Conservation (phyloP, 2,113 vertebrate genomes). For the Mesocricetus auratus region DNA sequence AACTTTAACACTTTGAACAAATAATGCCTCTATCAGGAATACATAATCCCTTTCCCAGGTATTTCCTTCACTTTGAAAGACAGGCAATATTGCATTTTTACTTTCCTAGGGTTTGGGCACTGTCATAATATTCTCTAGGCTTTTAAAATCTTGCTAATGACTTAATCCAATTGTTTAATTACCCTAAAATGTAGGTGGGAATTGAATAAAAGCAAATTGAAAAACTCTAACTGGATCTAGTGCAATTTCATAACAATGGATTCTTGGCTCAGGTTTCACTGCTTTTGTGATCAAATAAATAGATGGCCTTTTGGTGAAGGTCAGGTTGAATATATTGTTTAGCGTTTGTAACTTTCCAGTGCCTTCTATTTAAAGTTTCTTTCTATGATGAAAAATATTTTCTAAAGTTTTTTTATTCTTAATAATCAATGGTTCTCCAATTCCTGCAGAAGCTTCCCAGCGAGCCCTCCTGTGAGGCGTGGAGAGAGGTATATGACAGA, state of each 20-base stretch:
- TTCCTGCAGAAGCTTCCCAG: neutral
- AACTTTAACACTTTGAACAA: slow-evolving; percentile 47
- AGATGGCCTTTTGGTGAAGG: slow-evolving; percentile 51
- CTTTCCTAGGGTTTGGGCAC: slow-evolving; percentile 17
- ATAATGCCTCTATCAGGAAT: neutral
- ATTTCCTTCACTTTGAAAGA: slow-evolving; percentile 49
- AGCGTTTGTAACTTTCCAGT: slow-evolving; percentile 28
- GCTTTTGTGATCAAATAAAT: slow-evolving; percentile 49
- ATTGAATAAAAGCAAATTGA: slow-evolving; percentile 41
- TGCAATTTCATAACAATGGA: slow-evolving; percentile 26
- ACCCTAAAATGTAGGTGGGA: slow-evolving; percentile 37
- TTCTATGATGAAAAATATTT: slow-evolving; percentile 13
- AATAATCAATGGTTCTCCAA: slow-evolving; percentile 14
- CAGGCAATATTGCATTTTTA: slow-evolving; percentile 1
- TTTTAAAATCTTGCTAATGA: slow-evolving; percentile 61
- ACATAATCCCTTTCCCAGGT: neutral
- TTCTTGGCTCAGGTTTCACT: slow-evolving; percentile 46
- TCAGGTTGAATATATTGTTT: slow-evolving; percentile 55
- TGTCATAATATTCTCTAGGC: slow-evolving; percentile 47
- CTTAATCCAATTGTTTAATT: slow-evolving; percentile 64
- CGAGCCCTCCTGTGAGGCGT: neutral
- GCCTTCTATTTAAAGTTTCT: slow-evolving; percentile 38
- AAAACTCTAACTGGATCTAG: slow-evolving; percentile 46
- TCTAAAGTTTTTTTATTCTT: slow-evolving; percentile 30
- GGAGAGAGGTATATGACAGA: neutral